Base-by-base conservation (phyloP, 2,888 invertebrate species). In the Caenorhabditis zanzibari region DNA sequence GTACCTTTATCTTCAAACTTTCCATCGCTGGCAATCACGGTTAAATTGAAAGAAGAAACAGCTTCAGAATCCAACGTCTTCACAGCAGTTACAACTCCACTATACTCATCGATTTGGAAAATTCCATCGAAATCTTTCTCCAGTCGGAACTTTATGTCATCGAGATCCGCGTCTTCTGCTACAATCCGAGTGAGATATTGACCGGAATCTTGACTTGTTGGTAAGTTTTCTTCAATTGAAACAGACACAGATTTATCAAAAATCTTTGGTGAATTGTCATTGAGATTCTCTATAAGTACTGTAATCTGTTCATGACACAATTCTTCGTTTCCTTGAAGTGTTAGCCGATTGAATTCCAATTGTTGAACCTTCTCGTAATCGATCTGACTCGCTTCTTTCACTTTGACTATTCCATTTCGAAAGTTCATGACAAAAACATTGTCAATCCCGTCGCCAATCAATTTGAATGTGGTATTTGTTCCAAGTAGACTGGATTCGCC, bases 61-160 rank as follows among this genome's bases (percentile, higher is more conserved):
- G 95, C 94, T 93, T 98, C 98, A 32, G 97, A 95, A 93, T 98
- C 98, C 72, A 98, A 93, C 90, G 95, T 95, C 0, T 96, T 96
- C 83, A 96, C 96, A 0, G 97, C 95, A 92, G 95, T 95, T 10
- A 98, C 93, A 88, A 96, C 96, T 0, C 97, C 97, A 1, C 95
- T 95, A 92, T 95, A 95, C 26, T 95, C 94, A 93, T 97, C 96
- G 73, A 98, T 95, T 10, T 95, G 95, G 93, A 97, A 97, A 12
- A 61, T 74, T 16, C 72, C 84, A 19, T 81, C 54, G 54, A 74
- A 52, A 89, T 96, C 95, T 66, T 77, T 28, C 2, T 38, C n/a
- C 22, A 82, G 32, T 52, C 22, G 22, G 52, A 59, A 75, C 16
- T 54, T 61, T 5, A 83, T 35, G 0, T 9, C n/a, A 68, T 73